A percentile compares a stretch with the other conserved stretches of the same genome.
Evolutionary conservation across 2,888 invertebrate species (phyloP).

Genomic region (Myathropa florea): DNA sequence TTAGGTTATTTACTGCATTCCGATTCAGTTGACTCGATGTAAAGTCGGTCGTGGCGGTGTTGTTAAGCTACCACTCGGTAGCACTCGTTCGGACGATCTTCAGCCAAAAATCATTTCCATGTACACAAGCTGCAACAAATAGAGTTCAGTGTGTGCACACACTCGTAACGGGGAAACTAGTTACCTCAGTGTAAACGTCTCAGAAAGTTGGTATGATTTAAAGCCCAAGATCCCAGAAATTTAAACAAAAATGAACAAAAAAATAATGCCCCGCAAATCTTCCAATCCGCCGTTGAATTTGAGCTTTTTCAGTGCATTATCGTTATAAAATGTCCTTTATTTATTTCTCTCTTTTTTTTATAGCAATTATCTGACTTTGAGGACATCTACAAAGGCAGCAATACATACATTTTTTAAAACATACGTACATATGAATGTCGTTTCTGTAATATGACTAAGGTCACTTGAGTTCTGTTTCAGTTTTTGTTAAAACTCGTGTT

Average conservation of each 20-base stretch:
- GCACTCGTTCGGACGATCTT: conserved; percentile 31
- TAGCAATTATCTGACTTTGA: conserved; percentile 87
- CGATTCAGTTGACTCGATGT: conserved; percentile 53
- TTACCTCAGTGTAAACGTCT: not conserved
- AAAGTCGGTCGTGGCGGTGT: conserved; percentile 34
- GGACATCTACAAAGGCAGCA: conserved; percentile 87
- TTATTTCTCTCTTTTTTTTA: conserved; percentile 77
- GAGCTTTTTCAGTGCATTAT: not conserved
- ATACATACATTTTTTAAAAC: conserved; percentile 92
- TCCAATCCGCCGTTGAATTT: not conserved
- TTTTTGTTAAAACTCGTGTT: conserved; percentile 51
- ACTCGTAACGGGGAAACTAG: not conserved
- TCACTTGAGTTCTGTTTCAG: conserved; percentile 24
- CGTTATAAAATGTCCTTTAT: conserved; percentile 8
- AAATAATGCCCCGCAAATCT: no score
- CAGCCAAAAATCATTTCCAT: conserved; percentile 36
- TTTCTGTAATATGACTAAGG: conserved; percentile 45
- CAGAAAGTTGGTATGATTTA: conserved; percentile 41
- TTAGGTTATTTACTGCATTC: conserved; percentile 61
- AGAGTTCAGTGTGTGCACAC: not conserved
- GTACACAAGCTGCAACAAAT: conserved; percentile 41
- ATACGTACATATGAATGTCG: conserved; percentile 77
- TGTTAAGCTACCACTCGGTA: conserved; percentile 46
- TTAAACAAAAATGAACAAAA: not conserved
- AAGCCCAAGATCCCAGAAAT: not conserved